Evolutionary conservation across 2,113 vertebrate genomes (phyloP), one percentile per base, ranked within the genome.

Genomic region (Cercocebus atys): DNA sequence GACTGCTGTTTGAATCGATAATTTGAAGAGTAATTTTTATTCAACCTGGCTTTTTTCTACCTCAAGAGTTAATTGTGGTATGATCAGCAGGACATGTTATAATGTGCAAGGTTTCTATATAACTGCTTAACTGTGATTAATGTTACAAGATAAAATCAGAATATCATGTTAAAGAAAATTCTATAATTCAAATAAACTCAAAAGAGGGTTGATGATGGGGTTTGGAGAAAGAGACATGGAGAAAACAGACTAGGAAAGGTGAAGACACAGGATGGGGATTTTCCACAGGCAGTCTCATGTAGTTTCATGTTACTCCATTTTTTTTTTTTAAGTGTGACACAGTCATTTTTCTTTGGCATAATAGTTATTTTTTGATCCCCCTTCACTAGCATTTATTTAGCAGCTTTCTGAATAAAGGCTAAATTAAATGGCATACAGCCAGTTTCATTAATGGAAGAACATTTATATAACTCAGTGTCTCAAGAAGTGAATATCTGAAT

Each of bases 61-160:
- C 90, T 88, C 5, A 55, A 94, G 84, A 94, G 40, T 16, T 88
- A 95, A 94, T 45, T 82, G 12, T 89, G 12, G 7, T 80, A 11
- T 94, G 88, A 66, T 90, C 84, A 93, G 70, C 40, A 72, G 14
- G 79, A 17, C 66, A 61, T 81, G 45, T 93, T 47, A 73, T 61
- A 40, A 45, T 2, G 8, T 40, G n/a, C 68, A 52, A 68, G 10
- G 4, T 43, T 96, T 94, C 81, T 90, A 20, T 92, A 83, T 66
- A 96, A 92, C 78, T 50, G 82, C 94, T 96, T 87, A 90, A 90
- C 83, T 85, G 94, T 96, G 96, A 94, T 97, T 98, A 96, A 96
- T 84, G 43, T 96, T 66, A 88, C 50, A 45, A 94, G 61, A 97
- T 73, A 90, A 18, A 90, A 86, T 92, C 30, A 93, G 96, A 97